Evolutionary conservation across 2,797 vertebrate genomes (phyloP), one percentile per base, ranked within the genome.

Genomic region (Eulemur mongoz): DNA sequence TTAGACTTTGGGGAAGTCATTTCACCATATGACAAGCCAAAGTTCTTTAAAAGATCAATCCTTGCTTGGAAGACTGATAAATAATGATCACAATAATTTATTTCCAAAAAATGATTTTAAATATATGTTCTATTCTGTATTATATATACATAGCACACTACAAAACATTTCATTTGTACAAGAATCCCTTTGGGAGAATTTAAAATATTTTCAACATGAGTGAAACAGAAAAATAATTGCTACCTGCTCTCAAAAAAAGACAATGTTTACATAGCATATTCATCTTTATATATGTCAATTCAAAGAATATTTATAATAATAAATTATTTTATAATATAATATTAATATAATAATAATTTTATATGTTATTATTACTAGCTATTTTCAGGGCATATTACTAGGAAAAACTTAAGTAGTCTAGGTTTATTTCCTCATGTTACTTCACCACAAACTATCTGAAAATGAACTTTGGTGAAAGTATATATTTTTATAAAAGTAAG

Each of bases 1-100:
- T 80, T 17, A 85, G 40, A 69, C 7, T 90, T 78, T 81, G 38
- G 7, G 32, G 67, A 95, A 96, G 94, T 88, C 32, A 57, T 90
- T 91, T 80, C 61, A 82, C 54, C 27, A 67, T 43, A 78, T 78
- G 65, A 82, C 48, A 82, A 63, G 30, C 38, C 85, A 82, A 57
- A 75, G 73, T 91, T 43, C 38, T 65, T 97, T 90, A 50, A 78
- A 92, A 92, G 15, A 65, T 3, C 61, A 67, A 25, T 86, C 32
- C 25, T 57, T 90, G 35, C 45, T 59, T 95, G 69, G 43, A 93
- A 93, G 8, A 81, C 45, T 84, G 52, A 35, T 30, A 95, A 85
- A 89, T 96, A 93, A 61, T 25, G 22, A 91, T 67, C 20, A 75
- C 8, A 57, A 59, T 67, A 38, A 35, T n/a, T 79, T 57, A 76